phyloP scores from a whole-genome alignment of 2,113 vertebrate species.

The Bubalus kerabau region DNA sequence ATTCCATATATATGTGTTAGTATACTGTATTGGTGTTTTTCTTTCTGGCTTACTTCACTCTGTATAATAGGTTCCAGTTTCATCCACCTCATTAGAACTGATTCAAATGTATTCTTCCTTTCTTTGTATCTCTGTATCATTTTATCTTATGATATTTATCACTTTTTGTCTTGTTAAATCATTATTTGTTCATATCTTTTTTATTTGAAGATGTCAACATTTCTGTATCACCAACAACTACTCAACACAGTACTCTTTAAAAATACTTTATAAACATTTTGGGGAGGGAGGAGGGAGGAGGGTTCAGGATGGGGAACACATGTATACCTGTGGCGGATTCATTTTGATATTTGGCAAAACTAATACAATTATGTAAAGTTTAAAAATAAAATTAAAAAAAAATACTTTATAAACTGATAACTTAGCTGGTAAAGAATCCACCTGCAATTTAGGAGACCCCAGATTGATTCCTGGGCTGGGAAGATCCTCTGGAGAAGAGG shows the following conservation, averaged over 20 bases:
- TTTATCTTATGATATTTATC: not conserved
- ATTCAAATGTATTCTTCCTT: not conserved
- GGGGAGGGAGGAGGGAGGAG: no score
- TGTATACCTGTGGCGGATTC: no score
- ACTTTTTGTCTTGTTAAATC: slow-evolving; percentile 19
- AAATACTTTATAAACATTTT: not conserved
- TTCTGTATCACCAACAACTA: not conserved
- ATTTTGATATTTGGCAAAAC: no score
- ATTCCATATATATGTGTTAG: no score
- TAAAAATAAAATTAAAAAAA: no score
- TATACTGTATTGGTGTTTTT: no score
- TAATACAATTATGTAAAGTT: no score
- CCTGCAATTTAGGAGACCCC: not conserved
- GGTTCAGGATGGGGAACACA: no score
- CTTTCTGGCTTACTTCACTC: no score
- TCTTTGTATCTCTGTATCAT: not conserved
- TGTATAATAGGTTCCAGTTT: no score
- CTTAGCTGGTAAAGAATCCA: not conserved
- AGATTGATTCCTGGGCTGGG: not conserved
- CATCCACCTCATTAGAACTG: no score
- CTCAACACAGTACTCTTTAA: not conserved
- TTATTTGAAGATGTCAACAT: not conserved
- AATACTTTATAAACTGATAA: not conserved
- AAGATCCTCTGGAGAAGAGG: not conserved
- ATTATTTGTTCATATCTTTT: not conserved